Base-by-base conservation (phyloP, 2,888 invertebrate species). In the Troglohyphantes excavatus region DNA sequence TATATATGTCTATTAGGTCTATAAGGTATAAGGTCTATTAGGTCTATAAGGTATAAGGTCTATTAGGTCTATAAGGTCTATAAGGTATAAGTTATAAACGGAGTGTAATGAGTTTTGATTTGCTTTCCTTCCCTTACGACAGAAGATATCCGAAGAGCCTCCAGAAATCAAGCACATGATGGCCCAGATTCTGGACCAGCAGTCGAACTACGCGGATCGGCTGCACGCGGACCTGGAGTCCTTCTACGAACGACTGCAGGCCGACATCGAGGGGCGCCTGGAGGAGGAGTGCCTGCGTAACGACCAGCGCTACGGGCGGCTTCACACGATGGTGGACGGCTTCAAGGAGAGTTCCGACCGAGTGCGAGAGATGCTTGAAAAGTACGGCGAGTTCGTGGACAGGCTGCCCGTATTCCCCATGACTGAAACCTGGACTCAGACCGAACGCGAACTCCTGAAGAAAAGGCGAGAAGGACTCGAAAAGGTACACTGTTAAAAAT, bases 91-190 rank as follows among this genome's bases (percentile, higher is more conserved):
- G n/a, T n/a, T n/a, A n/a, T n/a, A n/a, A n/a, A n/a, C n/a, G n/a
- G n/a, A n/a, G n/a, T n/a, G n/a, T n/a, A n/a, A n/a, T n/a, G n/a
- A n/a, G n/a, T n/a, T n/a, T n/a, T n/a, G n/a, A n/a, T n/a, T n/a
- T n/a, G n/a, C n/a, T n/a, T n/a, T n/a, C n/a, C n/a, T n/a, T n/a
- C n/a, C n/a, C n/a, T 13, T 61, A n/a, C 53, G 3, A 17, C n/a
- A 11, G 13, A 11, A 85, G 85, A 85, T 85, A 3, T n/a, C 76
- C 5, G 7, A 76, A 29, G 76, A 85, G 19, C 76, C 76, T 75
- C 59, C 9, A 11, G 67, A 67, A 27, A 85, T 85, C 67, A 76
- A 21, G 2, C 23, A 68, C 2, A 9, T 85, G 26, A 59, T 85
- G 33, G 29, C 53, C 7, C 7, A 17, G 6, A 29, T 84, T 17